Conservation (phyloP, 1,140 invertebrate genomes). For the Mamestra configurata region DNA sequence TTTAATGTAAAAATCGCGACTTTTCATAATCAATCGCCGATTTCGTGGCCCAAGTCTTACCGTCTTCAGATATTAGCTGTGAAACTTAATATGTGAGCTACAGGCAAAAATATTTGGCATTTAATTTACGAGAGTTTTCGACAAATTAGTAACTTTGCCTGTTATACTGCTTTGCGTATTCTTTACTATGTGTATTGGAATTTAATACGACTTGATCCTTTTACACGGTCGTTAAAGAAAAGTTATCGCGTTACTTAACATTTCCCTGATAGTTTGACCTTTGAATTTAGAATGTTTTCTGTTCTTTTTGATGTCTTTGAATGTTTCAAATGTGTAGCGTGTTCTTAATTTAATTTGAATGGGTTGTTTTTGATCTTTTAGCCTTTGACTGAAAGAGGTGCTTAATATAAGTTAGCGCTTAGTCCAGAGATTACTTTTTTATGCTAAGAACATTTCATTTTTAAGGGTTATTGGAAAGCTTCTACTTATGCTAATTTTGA, state of each 20-base stretch:
- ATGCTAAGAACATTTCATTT: no score
- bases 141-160: constrained; percentile 47
- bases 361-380: background rate
- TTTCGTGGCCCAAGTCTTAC: constrained; percentile 22
- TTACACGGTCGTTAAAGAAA: background rate
- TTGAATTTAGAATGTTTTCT: constrained; percentile 2
- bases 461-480: no score
- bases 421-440: no score
- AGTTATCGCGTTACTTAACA: background rate
- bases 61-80: constrained; percentile 50
- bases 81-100: constrained; percentile 53
- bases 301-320: background rate
- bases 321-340: background rate
- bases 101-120: constrained; percentile 53
- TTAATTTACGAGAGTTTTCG: constrained; percentile 46
- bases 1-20: background rate
- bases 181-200: constrained; percentile 5
- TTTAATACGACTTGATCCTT: constrained; percentile 29
- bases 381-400: background rate
- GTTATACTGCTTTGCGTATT: constrained; percentile 20
- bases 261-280: constrained; percentile 18
- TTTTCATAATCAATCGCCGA: background rate
- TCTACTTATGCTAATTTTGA: no score
- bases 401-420: no score
- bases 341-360: constrained; percentile 4